These are phyloP conservation scores for Cuniculus paca DNA, from an alignment of 2,797 vertebrate species.

Conservation along the genomic window DNA sequence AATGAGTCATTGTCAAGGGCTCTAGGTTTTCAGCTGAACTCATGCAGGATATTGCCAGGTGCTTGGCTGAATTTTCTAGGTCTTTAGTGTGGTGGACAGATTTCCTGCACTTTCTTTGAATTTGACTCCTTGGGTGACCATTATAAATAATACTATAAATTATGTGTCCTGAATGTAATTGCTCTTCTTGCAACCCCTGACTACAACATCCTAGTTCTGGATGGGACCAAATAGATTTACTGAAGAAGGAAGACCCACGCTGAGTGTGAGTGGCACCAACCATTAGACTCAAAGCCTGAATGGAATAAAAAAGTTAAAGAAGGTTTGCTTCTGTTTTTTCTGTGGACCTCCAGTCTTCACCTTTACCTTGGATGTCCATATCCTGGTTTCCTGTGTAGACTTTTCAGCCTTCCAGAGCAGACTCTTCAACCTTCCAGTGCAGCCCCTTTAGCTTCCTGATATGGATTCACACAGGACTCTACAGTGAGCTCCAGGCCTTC, in stretches of 20 bases:
- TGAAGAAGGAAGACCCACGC: not conserved
- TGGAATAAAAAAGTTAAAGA: not conserved
- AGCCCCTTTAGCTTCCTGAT: not conserved
- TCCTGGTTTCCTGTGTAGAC: not conserved
- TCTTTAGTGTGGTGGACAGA: too few species aligned
- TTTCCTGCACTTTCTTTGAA: too few species aligned
- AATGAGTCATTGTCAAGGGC: too few species aligned
- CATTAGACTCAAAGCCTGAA: not conserved
- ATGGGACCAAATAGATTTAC: not conserved
- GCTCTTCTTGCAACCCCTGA: too few species aligned
- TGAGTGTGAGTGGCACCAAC: not conserved
- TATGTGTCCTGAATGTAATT: too few species aligned
- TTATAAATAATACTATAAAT: too few species aligned
- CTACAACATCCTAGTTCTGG: not conserved
- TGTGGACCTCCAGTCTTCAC: not conserved
- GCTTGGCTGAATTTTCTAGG: too few species aligned
- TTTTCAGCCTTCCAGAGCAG: too few species aligned
- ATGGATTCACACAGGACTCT: not conserved
- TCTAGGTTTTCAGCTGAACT: too few species aligned
- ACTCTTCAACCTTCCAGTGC: too few species aligned
- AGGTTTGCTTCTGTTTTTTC: not conserved
- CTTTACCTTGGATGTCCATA: not conserved
- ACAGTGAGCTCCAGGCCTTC: not conserved
- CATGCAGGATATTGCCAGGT: too few species aligned
- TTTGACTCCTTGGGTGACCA: too few species aligned